Percentiles rank a stretch among this genome's conserved stretches.
These are phyloP conservation scores for Choristoneura fumiferana DNA, from an alignment of 1,140 invertebrate species.

Conservation along the genomic window DNA sequence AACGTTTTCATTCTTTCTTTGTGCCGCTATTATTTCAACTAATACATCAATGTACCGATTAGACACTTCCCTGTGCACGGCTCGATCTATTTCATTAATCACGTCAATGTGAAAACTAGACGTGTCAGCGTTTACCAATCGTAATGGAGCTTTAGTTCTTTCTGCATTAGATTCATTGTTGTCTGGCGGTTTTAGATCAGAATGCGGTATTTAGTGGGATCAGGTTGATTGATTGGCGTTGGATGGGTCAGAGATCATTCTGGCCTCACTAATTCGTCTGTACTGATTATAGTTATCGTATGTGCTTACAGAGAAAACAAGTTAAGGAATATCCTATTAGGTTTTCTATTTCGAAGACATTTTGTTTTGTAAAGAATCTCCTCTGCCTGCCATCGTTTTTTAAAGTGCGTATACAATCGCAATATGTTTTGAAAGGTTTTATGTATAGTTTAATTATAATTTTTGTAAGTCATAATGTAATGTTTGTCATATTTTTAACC, in stretches of 20 bases:
- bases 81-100: conserved; percentile 64
- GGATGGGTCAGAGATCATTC: conserved; percentile 57
- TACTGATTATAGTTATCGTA: conserved; percentile 34
- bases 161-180: conserved; percentile 28
- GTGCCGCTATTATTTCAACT: conserved; percentile 41
- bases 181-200: conserved; percentile 33
- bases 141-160: conserved; percentile 32
- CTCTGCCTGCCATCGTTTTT: too few relatives aligned
- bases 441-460: too few relatives aligned
- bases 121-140: conserved; percentile 19
- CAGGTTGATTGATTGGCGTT: conserved; percentile 66
- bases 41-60: conserved; percentile 64
- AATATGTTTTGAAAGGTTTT: too few relatives aligned
- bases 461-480: too few relatives aligned
- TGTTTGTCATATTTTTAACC: too few relatives aligned
- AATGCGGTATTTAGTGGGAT: conserved; percentile 58
- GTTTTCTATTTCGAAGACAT: too few relatives aligned
- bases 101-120: conserved; percentile 53
- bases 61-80: conserved; percentile 51
- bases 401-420: too few relatives aligned
- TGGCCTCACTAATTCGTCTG: conserved; percentile 45
- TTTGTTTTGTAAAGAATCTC: too few relatives aligned
- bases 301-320: background rate
- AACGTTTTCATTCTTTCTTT: conserved; percentile 19
- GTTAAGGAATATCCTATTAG: background rate